These are phyloP conservation scores for Epicauta chinensis DNA, from an alignment of 1,140 invertebrate genomes.

Conservation along the genomic window DNA sequence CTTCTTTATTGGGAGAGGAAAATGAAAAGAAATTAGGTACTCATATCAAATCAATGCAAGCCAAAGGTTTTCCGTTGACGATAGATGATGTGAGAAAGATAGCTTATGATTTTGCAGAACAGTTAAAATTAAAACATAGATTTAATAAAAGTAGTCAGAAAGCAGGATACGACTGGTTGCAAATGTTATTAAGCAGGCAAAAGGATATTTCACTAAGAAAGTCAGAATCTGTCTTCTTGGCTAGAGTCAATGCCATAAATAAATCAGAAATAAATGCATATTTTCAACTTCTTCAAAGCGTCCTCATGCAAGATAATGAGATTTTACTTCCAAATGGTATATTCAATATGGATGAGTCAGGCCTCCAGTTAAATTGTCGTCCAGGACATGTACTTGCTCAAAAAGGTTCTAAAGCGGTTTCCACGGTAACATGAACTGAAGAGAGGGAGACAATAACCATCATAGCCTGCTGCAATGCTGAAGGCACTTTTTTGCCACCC, in stretches of 20 bases:
- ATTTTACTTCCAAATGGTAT: constrained; percentile 32
- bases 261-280: constrained; percentile 15
- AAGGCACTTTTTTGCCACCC: constrained; percentile 27
- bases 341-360: constrained; percentile 40
- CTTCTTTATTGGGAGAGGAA: too few species aligned
- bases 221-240: constrained; percentile 23
- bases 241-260: constrained; percentile 17
- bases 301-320: constrained; percentile 9
- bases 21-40: too few species aligned
- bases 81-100: constrained; percentile 7
- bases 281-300: constrained; percentile 14
- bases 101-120: constrained; percentile 15
- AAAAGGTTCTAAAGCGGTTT: constrained; percentile 37
- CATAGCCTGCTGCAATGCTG: constrained; percentile 34
- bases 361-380: constrained; percentile 36
- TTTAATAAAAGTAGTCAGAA: constrained; percentile 12
- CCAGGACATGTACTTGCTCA: constrained; percentile 32
- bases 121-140: constrained; percentile 12
- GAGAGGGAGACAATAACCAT: constrained; percentile 35
- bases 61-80: constrained; percentile 6
- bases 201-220: constrained; percentile 23
- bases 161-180: constrained; percentile 16
- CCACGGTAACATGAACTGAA: constrained; percentile 15
- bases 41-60: constrained; percentile 10
- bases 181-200: constrained; percentile 17